Base-by-base conservation (phyloP, 2,113 vertebrate species). In the Lepus timidus region DNA sequence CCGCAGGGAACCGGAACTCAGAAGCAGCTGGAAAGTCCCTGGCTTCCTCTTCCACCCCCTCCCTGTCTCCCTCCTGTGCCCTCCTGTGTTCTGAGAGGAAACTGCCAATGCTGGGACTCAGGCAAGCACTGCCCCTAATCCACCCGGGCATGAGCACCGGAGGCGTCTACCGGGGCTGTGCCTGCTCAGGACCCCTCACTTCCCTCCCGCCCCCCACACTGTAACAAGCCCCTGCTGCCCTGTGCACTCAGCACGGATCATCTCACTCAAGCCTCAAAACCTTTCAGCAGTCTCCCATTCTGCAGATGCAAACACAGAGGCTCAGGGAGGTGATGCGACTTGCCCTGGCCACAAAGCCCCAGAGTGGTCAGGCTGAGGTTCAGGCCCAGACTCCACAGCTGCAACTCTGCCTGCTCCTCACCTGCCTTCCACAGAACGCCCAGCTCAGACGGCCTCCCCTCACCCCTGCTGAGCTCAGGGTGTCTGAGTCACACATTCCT, bases 401-500 rank as follows among this genome's bases (percentile, higher is more conserved):
- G n/a, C 19, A 22, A 6, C 16, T 84, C 25, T n/a, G 22, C 44
- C 39, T 51, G 62, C 95, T 70, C 62, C 58, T 85, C 51, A 36
- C 33, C 22, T 36, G 31, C 67, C 27, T 62, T 44, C 27, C 23
- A 11, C 27, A 22, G 13, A 11, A 44, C 81, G 44, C 52, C 90
- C 64, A 19, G 36, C 88, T 89, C 91, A 36, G 65, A 25, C 9
- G 31, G 80, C 67, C 78, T 76, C 33, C 12, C 1, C 71, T 73
- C 62, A 25, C 74, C 23, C 52, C 36, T 90, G 51, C 90, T 93
- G 81, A 91, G 94, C 79, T 88, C 74, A 61, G 27, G 76, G 71
- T 11, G 70, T 93, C 97, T 93, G 73, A 97, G 92, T 92, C 96
- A 91, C 22, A 31, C 16, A 52, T 22, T 71, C 62, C 71, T 93